Evolutionary conservation across 1,140 invertebrate genomes (phyloP), one percentile per base, ranked within the genome.

Genomic region (Anastrepha ludens): DNA sequence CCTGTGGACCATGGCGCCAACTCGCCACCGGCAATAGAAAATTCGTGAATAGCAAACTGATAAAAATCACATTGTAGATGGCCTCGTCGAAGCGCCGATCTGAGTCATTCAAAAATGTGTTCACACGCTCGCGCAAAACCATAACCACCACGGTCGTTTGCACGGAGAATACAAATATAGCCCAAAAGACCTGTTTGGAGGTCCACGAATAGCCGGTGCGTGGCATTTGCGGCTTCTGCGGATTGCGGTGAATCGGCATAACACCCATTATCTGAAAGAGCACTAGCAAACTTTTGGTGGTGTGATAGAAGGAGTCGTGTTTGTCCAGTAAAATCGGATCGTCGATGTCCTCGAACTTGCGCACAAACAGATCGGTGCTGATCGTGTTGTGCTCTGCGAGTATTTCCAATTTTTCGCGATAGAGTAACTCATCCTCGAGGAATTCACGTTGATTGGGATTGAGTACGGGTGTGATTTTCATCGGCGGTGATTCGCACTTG

Each of bases 181-280:
- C 95, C 95, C 95, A 95, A 67, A 95, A 90, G 15, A 94, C 95
- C 41, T 94, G 94, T 87, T 94, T 94, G 4, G 95, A 95, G 87
- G 94, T 94, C 94, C 94, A 95, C 64, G 94, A 94, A 89, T 93
- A 95, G n/a, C 94, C 95, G 2, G 95, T 95, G 0, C 95, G 87
- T 89, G 94, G 78, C 90, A 93, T 60, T 90, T 94, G 93, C 93
- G 91, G 88, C 89, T 93, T 93, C 88, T 93, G 94, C 20, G 94
- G 93, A 60, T 94, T 94, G 87, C 95, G 93, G 93, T 95, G 95
- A 29, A 96, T 96, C 0, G 95, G 95, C 95, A 96, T 96, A 0
- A 96, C 94, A n/a, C 95, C 95, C 95, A 96, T 96, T 44, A 96
- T 95, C 91, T 96, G 95, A 88, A 96, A 96, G 0, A 96, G 91